Conservation (phyloP, 2,797 vertebrate species). For the Potorous gilbertii region DNA sequence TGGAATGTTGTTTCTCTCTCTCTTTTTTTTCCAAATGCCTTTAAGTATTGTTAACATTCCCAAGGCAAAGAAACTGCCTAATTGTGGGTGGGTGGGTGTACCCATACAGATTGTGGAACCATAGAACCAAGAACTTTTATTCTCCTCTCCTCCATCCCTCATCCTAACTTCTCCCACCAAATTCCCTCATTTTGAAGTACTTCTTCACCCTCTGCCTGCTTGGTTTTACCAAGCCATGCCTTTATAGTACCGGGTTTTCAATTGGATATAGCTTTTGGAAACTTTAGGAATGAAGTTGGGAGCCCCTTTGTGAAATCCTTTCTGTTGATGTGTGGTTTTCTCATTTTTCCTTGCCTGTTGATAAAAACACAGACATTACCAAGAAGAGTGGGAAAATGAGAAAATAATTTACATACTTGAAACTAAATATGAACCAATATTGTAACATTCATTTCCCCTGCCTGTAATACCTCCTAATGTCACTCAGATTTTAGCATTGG, state of each 20-base stretch:
- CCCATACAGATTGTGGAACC: constrained; percentile 35
- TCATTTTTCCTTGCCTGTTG: background rate
- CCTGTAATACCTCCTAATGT: background rate
- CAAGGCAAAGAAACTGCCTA: constrained; percentile 81
- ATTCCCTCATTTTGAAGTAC: background rate
- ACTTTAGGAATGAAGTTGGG: background rate
- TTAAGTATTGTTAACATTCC: constrained; percentile 84
- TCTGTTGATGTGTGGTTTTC: background rate
- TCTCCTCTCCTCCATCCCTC: background rate
- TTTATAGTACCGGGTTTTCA: background rate
- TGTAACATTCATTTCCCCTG: background rate
- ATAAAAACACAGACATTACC: background rate
- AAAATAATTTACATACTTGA: background rate
- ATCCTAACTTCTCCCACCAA: background rate
- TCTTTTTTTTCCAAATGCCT: constrained; percentile 82
- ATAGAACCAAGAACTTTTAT: constrained; percentile 45
- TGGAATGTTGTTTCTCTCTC: constrained; percentile 83
- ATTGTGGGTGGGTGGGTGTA: background rate
- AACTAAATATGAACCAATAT: background rate
- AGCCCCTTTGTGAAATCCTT: background rate
- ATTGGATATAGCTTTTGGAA: background rate
- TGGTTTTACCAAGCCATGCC: background rate
- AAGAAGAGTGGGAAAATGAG: background rate
- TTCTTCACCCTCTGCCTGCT: background rate
- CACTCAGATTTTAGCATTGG: background rate